phyloP scores from a whole-genome alignment of 2,888 invertebrate genomes.

The Galerucella calmariensis region DNA sequence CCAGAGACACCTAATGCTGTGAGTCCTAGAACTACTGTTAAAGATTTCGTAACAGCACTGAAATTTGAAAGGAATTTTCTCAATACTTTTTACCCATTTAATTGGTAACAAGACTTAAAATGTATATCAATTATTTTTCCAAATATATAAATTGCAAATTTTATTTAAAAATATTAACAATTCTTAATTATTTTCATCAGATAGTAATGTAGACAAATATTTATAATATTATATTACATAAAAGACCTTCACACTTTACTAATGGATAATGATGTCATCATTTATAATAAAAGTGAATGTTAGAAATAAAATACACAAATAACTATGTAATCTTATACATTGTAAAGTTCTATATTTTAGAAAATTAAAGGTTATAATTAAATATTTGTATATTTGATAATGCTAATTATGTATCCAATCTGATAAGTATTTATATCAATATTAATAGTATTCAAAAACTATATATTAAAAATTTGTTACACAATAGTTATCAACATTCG shows the following conservation, averaged over 20 bases:
- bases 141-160: too few species aligned
- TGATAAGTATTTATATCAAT: neutral
- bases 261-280: conserved; percentile 35
- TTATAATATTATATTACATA: conserved; percentile 14
- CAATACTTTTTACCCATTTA: too few species aligned
- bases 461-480: neutral
- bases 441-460: neutral
- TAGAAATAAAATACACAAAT: neutral
- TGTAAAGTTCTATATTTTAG: neutral
- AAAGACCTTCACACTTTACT: conserved; percentile 32
- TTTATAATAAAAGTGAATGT: conserved; percentile 5
- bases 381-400: neutral
- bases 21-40: conserved; percentile 72
- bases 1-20: conserved; percentile 77
- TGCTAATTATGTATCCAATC: too few species aligned
- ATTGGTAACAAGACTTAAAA: too few species aligned
- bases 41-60: conserved; percentile 55
- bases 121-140: too few species aligned
- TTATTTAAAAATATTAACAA: neutral
- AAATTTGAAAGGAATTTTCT: conserved; percentile 29
- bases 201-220: conserved; percentile 9
- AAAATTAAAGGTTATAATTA: neutral
- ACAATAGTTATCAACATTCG: neutral
- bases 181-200: conserved; percentile 3
- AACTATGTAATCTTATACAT: neutral